These are phyloP conservation scores for Xiphophorus hellerii DNA, from an alignment of 2,113 vertebrate genomes.

Conservation along the genomic window DNA sequence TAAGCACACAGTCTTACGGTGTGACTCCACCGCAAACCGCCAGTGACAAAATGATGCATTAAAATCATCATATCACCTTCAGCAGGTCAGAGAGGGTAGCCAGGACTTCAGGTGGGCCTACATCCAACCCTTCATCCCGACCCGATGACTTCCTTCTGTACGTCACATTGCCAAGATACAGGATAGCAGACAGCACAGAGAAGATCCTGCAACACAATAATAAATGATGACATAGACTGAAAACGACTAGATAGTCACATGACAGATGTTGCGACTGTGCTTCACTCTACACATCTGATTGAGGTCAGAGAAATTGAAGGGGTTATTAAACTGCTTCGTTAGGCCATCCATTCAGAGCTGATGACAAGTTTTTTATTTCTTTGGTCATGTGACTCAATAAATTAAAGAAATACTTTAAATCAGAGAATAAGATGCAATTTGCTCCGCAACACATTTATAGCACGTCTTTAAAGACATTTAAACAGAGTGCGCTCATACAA, in stretches of 20 bases:
- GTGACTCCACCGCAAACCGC: neutral
- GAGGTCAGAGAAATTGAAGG: conserved; percentile 12
- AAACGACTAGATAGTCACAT: neutral
- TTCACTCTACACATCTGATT: conserved; percentile 5
- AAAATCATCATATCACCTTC: conserved; percentile 77
- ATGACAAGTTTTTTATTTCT: neutral
- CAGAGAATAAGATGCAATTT: too few species aligned
- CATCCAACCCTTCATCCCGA: conserved; percentile 94
- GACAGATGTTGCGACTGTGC: neutral
- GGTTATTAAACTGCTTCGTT: conserved; percentile 22
- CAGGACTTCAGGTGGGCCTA: conserved; percentile 92
- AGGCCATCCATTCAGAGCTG: conserved; percentile 12
- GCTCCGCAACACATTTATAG: too few species aligned
- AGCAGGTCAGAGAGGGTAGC: conserved; percentile 93
- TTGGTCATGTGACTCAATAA: neutral
- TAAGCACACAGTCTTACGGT: too few species aligned
- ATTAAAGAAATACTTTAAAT: neutral
- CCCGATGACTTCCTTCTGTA: conserved; percentile 91
- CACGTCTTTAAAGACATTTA: neutral
- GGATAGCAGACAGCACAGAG: conserved; percentile 93
- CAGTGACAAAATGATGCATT: neutral
- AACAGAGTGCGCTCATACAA: neutral
- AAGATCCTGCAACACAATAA: conserved; percentile 87
- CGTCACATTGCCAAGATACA: conserved; percentile 94
- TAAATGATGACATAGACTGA: conserved; percentile 1